Base-by-base conservation (phyloP, 2,113 vertebrate species). In the Toxostoma redivivum region DNA sequence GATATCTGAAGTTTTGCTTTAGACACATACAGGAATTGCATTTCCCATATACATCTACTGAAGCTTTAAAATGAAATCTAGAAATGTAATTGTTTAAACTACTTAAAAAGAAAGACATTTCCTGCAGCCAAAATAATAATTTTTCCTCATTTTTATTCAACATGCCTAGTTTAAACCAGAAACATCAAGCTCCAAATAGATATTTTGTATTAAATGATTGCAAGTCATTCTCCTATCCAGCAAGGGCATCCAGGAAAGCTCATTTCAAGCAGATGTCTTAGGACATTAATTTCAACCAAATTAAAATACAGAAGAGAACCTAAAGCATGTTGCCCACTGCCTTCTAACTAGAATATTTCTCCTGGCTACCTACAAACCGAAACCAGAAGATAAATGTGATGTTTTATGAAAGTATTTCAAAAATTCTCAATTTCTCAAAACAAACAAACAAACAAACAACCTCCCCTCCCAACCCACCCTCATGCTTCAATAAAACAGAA, bases 401-500 rank as follows among this genome's bases (percentile, higher is more conserved):
- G 11, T 18, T 79, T 53, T 17, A 48, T 3, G 17, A 67, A 95
- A 85, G 53, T 12, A 18, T 24, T 79, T 65, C 11, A 35, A 13
- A n/a, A 76, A 69, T 35, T 44, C 40, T 35, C 35, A 4, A 8
- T 48, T 81, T 67, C 40, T 70, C 11, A 71, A 53, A 91, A 40
- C 27, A 67, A 86, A 56, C 7, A 53, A 91, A 40, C 27, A 67
- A 86, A 56, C 7, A 44, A 57, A 21, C 7, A 60, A 11, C 19
- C 24, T 1, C 21, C 17, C 5, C 6, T 3, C 10, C 35, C 30
- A 25, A 21, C 2, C 25, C 28, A 70, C 9, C 6, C 11, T n/a
- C 16, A 5, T 17, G 10, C 31, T 48, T 70, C 73, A 70, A n/a
- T 21, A 48, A 65, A 88, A 54, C 12, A 56, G 25, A 14, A 91